Conservation (phyloP, 2,113 vertebrate species). For the Cricetomys ansorgei region DNA sequence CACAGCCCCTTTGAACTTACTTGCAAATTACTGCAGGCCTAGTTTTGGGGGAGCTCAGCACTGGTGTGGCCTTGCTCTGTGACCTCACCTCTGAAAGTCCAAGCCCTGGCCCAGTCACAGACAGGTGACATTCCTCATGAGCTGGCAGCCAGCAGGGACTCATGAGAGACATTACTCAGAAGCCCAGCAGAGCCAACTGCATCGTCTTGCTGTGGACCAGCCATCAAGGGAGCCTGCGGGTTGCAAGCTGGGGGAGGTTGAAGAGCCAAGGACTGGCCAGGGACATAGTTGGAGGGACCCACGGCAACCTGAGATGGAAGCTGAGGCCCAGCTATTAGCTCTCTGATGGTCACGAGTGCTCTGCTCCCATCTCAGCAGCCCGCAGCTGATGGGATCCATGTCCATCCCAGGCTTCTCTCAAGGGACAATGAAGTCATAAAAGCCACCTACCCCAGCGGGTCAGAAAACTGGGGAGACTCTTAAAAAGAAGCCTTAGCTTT, state of each 20-base stretch:
- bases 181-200: not conserved
- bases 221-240: not conserved
- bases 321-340: not conserved
- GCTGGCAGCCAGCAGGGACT: not conserved
- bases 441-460: rapidly evolving
- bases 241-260: not conserved
- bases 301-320: not conserved
- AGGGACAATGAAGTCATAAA: rapidly evolving
- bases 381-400: rapidly evolving
- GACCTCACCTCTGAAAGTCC: not conserved
- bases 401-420: not conserved
- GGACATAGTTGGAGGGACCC: not conserved
- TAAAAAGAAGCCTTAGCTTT: rapidly evolving
- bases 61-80: not conserved
- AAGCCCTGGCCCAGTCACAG: not conserved
- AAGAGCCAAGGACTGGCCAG: rapidly evolving
- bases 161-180: not conserved
- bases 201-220: not conserved
- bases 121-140: not conserved
- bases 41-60: not conserved
- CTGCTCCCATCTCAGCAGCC: not conserved
- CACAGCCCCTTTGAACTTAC: not conserved
- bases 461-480: not conserved
- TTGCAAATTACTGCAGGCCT: not conserved
- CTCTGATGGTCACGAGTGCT: not conserved